Base-by-base conservation (phyloP, 2,113 vertebrate species). In the Neoarius graeffei region DNA sequence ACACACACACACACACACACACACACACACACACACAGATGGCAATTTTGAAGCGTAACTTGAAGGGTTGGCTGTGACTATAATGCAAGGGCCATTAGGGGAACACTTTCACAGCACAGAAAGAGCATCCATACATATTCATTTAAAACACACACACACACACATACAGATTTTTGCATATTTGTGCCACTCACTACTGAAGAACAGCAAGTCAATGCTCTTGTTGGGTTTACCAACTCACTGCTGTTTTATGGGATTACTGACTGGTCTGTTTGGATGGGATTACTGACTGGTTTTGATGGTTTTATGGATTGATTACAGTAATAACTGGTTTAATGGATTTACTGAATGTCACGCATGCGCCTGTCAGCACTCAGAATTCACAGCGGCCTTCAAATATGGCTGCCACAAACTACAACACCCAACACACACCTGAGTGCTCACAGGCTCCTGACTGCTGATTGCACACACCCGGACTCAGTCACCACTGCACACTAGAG, bases 81-180 rank as follows among this genome's bases (percentile, higher is more conserved):
- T 87, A 87, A 84, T 81, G 73, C 85, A 66, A 89, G 73, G 64
- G 66, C 62, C 81, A 89, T 86, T 89, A 89, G 84, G 81, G 57
- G 56, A 85, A 79, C 83, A 81, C 74, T 81, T 85, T 85, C 42
- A 27, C 79, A 76, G 42, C 60, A 83, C 67, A 86, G 84, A 71
- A 66, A 57, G 66, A 48, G 66, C 73, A 1, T 30, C 73, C 85
- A 79, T 79, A 79, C 73, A 60, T 86, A 77, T 62, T 86, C 14
- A 79, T 48, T 25, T 60, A 48, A 27, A 25, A 27, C 50, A 79
- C 52, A 79, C 76, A 50, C 73, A 76, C 69, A 42, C 66, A 27
- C 64, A 84, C 64, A 67, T 48, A 52, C 42, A 77, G 50, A 79
- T n/a, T 17, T 79, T 79, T 54, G 76, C 52, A 79, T 27, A 54